Conservation (phyloP, 2,888 invertebrate species). For the Tubulanus polymorphus region DNA sequence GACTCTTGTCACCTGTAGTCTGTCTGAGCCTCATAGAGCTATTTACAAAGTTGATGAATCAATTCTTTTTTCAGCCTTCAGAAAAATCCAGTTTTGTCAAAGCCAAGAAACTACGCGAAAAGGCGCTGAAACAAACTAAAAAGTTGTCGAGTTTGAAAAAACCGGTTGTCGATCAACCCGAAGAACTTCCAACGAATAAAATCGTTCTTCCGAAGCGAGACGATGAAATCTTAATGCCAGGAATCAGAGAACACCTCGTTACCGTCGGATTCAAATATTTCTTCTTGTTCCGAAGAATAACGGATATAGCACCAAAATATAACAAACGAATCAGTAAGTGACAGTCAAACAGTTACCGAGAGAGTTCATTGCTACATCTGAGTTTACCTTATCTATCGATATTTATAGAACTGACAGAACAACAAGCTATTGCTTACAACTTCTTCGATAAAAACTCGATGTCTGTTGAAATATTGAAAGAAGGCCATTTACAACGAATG, state of each 20-base stretch:
- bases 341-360: neutral
- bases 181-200: neutral
- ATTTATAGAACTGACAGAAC: conserved; percentile 23
- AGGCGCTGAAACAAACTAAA: neutral
- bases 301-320: conserved; percentile 33
- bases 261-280: conserved; percentile 39
- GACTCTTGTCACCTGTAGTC: neutral
- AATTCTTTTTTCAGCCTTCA: neutral
- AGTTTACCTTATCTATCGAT: neutral
- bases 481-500: conserved; percentile 48
- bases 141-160: neutral
- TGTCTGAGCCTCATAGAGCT: neutral
- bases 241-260: conserved; percentile 1
- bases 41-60: neutral
- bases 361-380: neutral
- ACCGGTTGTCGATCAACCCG: neutral
- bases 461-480: conserved; percentile 51
- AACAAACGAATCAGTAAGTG: neutral
- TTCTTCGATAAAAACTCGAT: conserved; percentile 49
- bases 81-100: neutral
- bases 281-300: conserved; percentile 36
- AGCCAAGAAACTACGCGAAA: neutral
- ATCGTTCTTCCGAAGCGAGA: neutral
- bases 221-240: neutral
- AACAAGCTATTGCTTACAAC: conserved; percentile 42